phyloP scores from a whole-genome alignment of 2,797 vertebrate genomes.

The Distichodus sexfasciatus region DNA sequence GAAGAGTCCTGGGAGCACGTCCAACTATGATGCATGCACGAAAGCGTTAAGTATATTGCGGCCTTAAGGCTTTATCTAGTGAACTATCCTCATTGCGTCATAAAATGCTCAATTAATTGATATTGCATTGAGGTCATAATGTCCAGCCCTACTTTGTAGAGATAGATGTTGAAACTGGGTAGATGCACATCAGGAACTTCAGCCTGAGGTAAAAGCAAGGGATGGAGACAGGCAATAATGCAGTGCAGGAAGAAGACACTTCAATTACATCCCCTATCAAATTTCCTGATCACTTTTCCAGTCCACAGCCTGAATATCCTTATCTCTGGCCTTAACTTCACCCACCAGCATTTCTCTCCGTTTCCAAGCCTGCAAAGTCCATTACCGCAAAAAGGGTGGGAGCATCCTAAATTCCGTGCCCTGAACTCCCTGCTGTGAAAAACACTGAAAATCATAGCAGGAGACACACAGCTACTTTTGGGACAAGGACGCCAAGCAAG shows the following conservation, averaged over 20 bases:
- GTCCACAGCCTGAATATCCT: conserved; percentile 34
- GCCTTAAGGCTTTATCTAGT: no score
- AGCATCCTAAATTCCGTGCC: conserved; percentile 47
- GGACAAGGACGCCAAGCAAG: conserved; percentile 47
- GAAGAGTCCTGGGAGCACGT: no score
- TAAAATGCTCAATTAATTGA: no score
- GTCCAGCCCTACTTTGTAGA: no score
- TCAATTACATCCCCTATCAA: conserved; percentile 52
- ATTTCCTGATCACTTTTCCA: conserved; percentile 62
- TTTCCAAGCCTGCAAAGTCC: conserved; percentile 68
- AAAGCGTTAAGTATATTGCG: no score
- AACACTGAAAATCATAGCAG: conserved; percentile 60
- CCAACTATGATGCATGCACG: no score
- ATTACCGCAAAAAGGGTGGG: conserved; percentile 58
- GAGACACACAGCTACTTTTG: conserved; percentile 61
- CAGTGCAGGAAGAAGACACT: conserved; percentile 37
- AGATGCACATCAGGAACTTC: not conserved
- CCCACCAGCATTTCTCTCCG: conserved; percentile 47
- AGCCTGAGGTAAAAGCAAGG: conserved; percentile 6
- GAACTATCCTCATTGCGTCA: no score
- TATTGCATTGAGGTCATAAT: no score
- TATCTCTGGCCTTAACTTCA: conserved; percentile 29
- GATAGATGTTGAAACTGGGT: conserved; percentile 14
- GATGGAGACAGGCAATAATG: conserved; percentile 24
- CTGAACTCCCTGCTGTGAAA: conserved; percentile 46